Base-by-base conservation (phyloP, 2,888 invertebrate species). In the Anarsia innoxiella region DNA sequence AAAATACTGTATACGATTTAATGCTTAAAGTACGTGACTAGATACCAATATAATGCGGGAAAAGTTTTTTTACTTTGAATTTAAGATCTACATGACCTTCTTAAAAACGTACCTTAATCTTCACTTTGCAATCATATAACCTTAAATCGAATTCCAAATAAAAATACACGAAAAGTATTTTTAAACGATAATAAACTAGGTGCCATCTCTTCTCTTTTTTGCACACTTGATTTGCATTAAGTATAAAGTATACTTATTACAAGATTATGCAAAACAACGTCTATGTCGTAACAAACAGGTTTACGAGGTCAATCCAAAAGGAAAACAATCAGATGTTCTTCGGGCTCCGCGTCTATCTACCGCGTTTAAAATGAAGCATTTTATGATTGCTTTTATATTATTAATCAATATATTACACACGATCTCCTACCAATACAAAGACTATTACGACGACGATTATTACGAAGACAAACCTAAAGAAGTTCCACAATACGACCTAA, bases 401-500 rank as follows among this genome's bases (percentile, higher is more conserved):
- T 19, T 19, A 3, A 19, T 8, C 19, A 19, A 5, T 5, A 3
- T 19, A 5, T 3, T 19, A 5, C 19, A 19, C 3, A 19, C 8
- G 3, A 5, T 5, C 19, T 3, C 19, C 8, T 19, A 5, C 19
- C 4, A 19, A 3, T 19, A 19, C 8, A 8, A 19, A 19, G 19
- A 19, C 19, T 19, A 19, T 8, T 5, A 3, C 8, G 19, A 19
- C 3, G 19, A 19, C 3, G 19, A 19, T 19, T 19, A 19, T 8
- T 5, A 19, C 19, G 4, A 19, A 19, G 19, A n/a, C n/a, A n/a
- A 19, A 19, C 8, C 19, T 19, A 8, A 3, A 19, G 4, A 19
- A 19, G 33, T 49, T 36, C 41, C 40, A 12, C 8, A 42, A 19
- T 59, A 56, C 43, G 48, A 61, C 12, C 1, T 59, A 2, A 28